Percentiles rank a stretch among this genome's conserved stretches.
Conservation (phyloP, 2,113 vertebrate genomes). For the Aplodontia rufa region DNA sequence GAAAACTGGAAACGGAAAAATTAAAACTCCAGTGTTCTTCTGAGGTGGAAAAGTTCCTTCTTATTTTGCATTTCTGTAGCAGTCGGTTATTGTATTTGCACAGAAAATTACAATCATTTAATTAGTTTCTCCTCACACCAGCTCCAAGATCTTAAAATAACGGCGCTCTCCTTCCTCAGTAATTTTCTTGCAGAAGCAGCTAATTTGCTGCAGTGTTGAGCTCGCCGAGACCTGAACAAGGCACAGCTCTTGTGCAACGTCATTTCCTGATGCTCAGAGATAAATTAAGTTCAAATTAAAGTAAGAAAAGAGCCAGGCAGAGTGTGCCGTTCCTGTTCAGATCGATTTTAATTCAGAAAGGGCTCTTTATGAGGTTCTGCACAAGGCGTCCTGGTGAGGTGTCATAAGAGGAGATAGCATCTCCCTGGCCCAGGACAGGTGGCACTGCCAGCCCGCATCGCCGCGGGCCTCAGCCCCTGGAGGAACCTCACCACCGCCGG, state of each 20-base stretch:
- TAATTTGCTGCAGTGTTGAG: not conserved
- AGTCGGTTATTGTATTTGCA: conserved; percentile 50
- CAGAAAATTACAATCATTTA: conserved; percentile 72
- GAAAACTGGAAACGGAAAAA: not conserved
- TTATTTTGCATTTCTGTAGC: not conserved
- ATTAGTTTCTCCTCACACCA: conserved; percentile 68
- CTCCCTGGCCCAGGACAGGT: not conserved
- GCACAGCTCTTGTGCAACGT: fast-evolving
- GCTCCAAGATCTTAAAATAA: conserved; percentile 61
- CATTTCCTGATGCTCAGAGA: not conserved
- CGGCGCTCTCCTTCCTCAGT: not conserved
- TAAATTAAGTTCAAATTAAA: conserved; percentile 3
- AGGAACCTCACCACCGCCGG: fast-evolving
- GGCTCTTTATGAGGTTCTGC: not conserved
- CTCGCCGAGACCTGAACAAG: not conserved
- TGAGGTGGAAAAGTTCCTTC: conserved; percentile 8
- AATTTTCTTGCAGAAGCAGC: conserved; percentile 45
- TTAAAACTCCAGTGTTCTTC: not conserved
- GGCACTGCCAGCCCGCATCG: fast-evolving
- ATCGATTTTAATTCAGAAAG: not conserved
- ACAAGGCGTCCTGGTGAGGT: fast-evolving
- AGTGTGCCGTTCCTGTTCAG: not conserved
- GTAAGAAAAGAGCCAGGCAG: not conserved
- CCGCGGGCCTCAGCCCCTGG: not conserved
- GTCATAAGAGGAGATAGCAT: fast-evolving